Base-by-base conservation (phyloP, 2,113 vertebrate species). In the Carollia perspicillata region DNA sequence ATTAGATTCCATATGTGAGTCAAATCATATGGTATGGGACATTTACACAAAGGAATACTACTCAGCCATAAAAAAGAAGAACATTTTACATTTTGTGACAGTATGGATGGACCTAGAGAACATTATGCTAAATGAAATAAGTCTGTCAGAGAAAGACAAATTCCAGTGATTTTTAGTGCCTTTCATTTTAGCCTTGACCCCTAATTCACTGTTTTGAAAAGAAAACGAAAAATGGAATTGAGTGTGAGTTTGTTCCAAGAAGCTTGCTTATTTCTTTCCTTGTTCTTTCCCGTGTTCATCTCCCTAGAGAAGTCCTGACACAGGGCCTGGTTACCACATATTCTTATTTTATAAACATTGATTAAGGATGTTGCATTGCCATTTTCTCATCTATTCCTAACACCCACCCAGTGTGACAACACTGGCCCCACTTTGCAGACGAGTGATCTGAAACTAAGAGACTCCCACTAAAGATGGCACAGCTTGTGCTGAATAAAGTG, bases 241-340 rank as follows among this genome's bases (percentile, higher is more conserved):
- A 85, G 20, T 12, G 6, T 65, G n/a, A 83, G 30, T 30, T 92
- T 89, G 28, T 86, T 85, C 86, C 84, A 90, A 90, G 88, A 96
- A 95, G 22, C 35, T 77, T 92, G 49, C 33, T 85, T 84, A 84
- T 53, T 84, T 89, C 84, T 53, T 89, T 71, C 51, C 8, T 77
- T 51, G 14, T 35, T 49, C 66, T 72, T 95, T 47, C 53, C 65
- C 69, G 49, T 33, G 11, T 65, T 79, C 28, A 40, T 33, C 72
- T 94, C 84, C 58, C 53, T 87, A 60, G 71, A 89, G 37, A 83
- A 44, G 35, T 49, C 28, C 33, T 72, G 55, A 66, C 42, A 77
- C 0, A 18, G 33, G 40, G 77, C 1, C 44, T 60, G 33, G 23
- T 35, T 47, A 10, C 35, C 47, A 60, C 14, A 65, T 55, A 65